A percentile compares a stretch with the other conserved stretches of the same genome.
phyloP scores from a whole-genome alignment of 2,113 vertebrate species.

The Leuciscus idus region DNA sequence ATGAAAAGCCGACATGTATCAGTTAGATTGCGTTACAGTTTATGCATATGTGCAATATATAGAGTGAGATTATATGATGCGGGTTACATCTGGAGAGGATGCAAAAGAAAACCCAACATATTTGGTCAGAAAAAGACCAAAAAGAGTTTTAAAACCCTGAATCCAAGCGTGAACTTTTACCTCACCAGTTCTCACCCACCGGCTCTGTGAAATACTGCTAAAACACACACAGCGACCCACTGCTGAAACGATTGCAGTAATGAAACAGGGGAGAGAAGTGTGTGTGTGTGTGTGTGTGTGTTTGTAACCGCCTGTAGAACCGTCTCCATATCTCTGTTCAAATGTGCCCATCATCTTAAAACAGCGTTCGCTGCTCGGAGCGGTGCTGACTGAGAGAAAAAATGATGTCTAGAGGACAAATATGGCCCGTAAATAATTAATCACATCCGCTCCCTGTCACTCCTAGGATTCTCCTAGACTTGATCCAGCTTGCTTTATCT shows the following conservation, averaged over 20 bases:
- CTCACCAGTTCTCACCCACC: background rate
- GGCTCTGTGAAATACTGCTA: background rate
- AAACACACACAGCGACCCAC: conserved; percentile 12
- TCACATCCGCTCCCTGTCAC: conserved; percentile 58
- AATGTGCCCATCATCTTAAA: conserved; percentile 53
- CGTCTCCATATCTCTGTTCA: conserved; percentile 36
- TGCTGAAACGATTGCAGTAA: background rate
- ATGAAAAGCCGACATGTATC: background rate
- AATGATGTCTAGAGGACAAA: conserved; percentile 69
- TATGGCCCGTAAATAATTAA: conserved; percentile 73
- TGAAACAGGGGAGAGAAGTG: background rate
- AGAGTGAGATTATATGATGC: background rate
- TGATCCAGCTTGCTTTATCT: conserved; percentile 25
- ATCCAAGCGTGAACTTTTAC: background rate
- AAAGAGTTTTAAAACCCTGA: background rate
- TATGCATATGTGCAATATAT: background rate
- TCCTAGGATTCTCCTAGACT: conserved; percentile 39
- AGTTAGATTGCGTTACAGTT: too few relatives aligned
- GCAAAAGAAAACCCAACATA: background rate
- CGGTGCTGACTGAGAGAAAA: conserved; percentile 61
- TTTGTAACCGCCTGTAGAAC: conserved; percentile 28
- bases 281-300: background rate
- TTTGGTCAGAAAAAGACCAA: background rate
- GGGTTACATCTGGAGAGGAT: background rate
- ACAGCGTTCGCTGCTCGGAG: conserved; percentile 15